phyloP scores from a whole-genome alignment of 2,797 vertebrate species.

The Syngnathus acus region DNA sequence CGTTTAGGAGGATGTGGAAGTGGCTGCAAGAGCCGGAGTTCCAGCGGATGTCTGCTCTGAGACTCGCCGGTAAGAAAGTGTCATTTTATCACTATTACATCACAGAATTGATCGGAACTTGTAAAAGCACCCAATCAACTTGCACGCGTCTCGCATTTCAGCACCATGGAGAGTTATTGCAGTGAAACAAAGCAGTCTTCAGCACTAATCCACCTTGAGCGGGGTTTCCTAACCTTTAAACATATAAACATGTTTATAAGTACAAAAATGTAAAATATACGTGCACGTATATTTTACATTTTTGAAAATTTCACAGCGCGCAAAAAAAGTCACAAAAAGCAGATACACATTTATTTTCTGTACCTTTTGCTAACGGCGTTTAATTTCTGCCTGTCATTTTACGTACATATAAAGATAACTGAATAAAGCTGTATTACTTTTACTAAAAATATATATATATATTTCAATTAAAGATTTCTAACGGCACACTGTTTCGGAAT shows the following conservation, averaged over 20 bases:
- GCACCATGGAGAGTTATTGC: constrained; percentile 53
- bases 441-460: neutral
- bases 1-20: constrained; percentile 98
- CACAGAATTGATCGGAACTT: neutral
- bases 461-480: too few species aligned
- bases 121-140: constrained; percentile 8
- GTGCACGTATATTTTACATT: neutral
- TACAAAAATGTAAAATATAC: too few species aligned
- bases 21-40: constrained; percentile 98
- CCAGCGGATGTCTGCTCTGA: constrained; percentile 92
- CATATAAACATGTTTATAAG: neutral
- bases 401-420: neutral
- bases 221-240: neutral
- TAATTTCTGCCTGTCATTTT: neutral
- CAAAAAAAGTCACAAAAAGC: neutral
- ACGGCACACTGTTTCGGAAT: neutral
- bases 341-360: neutral
- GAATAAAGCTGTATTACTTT: neutral
- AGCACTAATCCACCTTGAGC: neutral
- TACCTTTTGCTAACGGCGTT: neutral
- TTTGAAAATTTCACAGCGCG: neutral
- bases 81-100: constrained; percentile 3
- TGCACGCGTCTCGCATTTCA: constrained; percentile 31
- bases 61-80: constrained; percentile 82
- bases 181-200: neutral